Evolutionary conservation across 30 jellyfish, hydroid and myxozoan genomes (phyloP), one percentile per base, ranked within the genome.

Genomic region (Cassiopea andromeda): DNA sequence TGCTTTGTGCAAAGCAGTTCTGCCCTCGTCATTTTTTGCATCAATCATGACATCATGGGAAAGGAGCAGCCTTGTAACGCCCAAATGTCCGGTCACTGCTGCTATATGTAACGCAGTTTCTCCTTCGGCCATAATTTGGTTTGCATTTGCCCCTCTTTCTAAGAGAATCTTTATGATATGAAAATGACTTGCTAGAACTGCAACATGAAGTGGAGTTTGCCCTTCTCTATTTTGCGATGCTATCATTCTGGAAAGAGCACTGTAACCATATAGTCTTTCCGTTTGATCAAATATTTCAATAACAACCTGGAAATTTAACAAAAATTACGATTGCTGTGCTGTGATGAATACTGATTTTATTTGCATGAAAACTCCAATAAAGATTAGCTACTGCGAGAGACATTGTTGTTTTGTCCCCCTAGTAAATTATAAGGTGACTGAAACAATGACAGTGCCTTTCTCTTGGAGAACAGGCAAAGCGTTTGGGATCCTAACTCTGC

Each of bases 1-100:
- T 1, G 97, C 97, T 81, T 90, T 90, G 75, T 94, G 98, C 54
- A 94, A 81, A 1, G 98, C 95, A 1, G 98, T 90, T 49, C 98
- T 64, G 49, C 98, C 98, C 2, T 72, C 85, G 48, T 78, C 93
- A 83, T 94, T 94, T 59, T 77, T 78, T 46, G 93, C 96, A 81
- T 94, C 97, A 16, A 94, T 88, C 72, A 81, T 48, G 46, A 85
- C 92, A 10, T 93, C 97, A 82, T 90, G 97, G 19, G 96, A 60
- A 9, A 94, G 77, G 60, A 94, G 85, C 77, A 94, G 69, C 83
- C 85, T 78, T 46, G 94, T 83, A 17, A 94, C 92, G 1, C 87
- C 97, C 64, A 71, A 44, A 48, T 94, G 92, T 3, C 98, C 97
- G 2, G 97, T 90, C 1, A 94, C 98, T 6, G 98, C 96, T 2